A percentile compares a stretch with the other conserved stretches of the same genome.
Evolutionary conservation across 2,888 invertebrate genomes (phyloP).

Genomic region (Epirrhoe tristata): DNA sequence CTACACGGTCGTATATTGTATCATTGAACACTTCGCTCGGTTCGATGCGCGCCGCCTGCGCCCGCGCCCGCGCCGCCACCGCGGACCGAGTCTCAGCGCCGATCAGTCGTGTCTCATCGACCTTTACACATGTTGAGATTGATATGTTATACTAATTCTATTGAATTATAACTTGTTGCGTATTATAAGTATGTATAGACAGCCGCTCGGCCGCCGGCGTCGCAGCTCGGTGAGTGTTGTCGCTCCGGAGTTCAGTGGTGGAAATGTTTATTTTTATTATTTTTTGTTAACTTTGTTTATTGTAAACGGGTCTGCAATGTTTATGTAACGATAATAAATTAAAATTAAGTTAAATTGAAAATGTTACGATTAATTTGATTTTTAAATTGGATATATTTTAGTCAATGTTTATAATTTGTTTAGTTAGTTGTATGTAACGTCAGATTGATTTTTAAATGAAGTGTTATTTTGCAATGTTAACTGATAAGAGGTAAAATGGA

Average conservation of each 20-base stretch:
- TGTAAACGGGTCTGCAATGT: slow-evolving; percentile 83
- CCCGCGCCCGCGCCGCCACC: slow-evolving; percentile 38
- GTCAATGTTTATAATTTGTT: slow-evolving; percentile 78
- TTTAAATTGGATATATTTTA: slow-evolving; percentile 81
- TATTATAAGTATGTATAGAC: slow-evolving; percentile 74
- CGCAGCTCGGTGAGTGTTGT: slow-evolving; percentile 61
- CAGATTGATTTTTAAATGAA: slow-evolving; percentile 75
- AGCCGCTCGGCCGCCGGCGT: slow-evolving; percentile 43
- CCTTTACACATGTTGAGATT: slow-evolving; percentile 85
- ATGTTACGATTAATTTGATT: slow-evolving; percentile 75
- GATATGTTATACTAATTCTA: slow-evolving; percentile 85
- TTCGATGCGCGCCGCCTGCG: slow-evolving; percentile 54
- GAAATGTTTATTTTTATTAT: slow-evolving; percentile 76
- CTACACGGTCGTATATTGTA: slow-evolving; percentile 59
- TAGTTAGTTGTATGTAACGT: slow-evolving; percentile 75
- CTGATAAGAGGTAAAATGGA: slow-evolving; percentile 76
- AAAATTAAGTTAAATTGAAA: slow-evolving; percentile 74
- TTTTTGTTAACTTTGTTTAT: slow-evolving; percentile 82
- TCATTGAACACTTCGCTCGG: slow-evolving; percentile 51
- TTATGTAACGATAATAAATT: slow-evolving; percentile 74
- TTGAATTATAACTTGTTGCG: slow-evolving; percentile 84
- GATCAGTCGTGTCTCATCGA: slow-evolving; percentile 75
- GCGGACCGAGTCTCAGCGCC: slow-evolving; percentile 46
- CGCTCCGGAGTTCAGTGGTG: slow-evolving; percentile 73
- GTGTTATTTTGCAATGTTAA: slow-evolving; percentile 82